Base-by-base conservation (phyloP, 2,113 vertebrate genomes). In the Alces alces region DNA sequence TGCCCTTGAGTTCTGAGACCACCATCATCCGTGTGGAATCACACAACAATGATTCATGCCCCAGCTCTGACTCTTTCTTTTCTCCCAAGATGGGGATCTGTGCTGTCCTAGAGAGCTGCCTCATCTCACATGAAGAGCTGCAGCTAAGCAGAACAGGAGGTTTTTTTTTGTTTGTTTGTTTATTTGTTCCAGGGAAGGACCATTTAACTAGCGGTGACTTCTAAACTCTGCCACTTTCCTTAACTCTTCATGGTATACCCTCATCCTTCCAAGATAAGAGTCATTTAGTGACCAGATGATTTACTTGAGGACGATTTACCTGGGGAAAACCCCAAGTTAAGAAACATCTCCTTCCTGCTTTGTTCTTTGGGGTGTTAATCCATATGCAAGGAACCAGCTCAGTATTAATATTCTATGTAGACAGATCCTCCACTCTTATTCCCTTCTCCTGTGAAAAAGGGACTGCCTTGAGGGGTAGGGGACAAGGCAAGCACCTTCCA, bases 21-120 rank as follows among this genome's bases (percentile, higher is more conserved):
- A 97, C 97, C 97, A 97, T 96, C 97, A 92, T 97, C 98, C 96
- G 96, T 95, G 96, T 73, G 97, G 97, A 98, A 92, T 80, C 89
- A 94, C 98, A 98, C 98, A 98, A 54, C 95, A 66, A 86, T 82
- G 97, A 94, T 79, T 98, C 95, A 95, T 95, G 98, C 1, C 79
- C 95, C 91, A 0, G 13, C 96, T 98, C 98, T 97, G 96, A 97
- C 85, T 45, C 30, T 36, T 39, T 21, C 89, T 86, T 83, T 50
- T 60, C 47, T 95, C 57, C 79, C 33, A 21, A 39, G 47, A 39
- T 3, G n/a, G 79, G 23, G 85, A 52, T 54, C 1, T 79, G 61
- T 7, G 61, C 80, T 79, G 36, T 85, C 47, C 89, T 30, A 36
- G 45, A 55, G 17, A 28, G 27, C 52, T 79, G 9, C 7, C 82